These are phyloP conservation scores for Achroia grisella DNA, from an alignment of 1,140 invertebrate species.

Conservation along the genomic window DNA sequence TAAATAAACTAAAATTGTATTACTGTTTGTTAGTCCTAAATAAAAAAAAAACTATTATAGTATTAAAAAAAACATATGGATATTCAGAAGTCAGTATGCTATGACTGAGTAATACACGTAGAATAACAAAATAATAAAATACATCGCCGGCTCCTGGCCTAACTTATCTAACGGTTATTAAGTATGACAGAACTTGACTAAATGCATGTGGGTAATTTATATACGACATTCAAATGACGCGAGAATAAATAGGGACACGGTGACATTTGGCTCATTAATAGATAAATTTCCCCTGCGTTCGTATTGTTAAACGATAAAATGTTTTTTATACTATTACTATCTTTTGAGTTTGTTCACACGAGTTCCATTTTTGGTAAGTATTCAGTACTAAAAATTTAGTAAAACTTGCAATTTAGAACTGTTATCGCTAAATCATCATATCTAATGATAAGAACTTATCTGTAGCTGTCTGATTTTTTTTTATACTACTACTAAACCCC, in stretches of 20 bases:
- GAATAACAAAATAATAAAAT: neutral
- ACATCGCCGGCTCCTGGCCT: neutral
- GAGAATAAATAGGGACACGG: conserved; percentile 3
- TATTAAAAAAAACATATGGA: too few species aligned
- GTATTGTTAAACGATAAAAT: neutral
- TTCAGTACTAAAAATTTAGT: too few species aligned
- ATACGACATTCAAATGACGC: conserved; percentile 10
- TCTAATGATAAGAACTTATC: too few species aligned
- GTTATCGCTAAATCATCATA: too few species aligned
- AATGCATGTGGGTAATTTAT: conserved; percentile 16
- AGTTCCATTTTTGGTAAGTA: neutral
- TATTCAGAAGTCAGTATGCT: too few species aligned
- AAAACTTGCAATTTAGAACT: too few species aligned
- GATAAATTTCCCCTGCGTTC: neutral
- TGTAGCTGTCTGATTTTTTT: too few species aligned
- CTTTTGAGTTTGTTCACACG: neutral
- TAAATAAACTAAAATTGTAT: too few species aligned
- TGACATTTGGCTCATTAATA: neutral
- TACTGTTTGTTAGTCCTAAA: too few species aligned
- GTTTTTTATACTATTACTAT: neutral
- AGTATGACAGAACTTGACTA: neutral
- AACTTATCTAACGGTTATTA: neutral
- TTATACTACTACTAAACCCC: too few species aligned
- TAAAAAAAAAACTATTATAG: too few species aligned
- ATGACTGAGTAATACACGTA: too few species aligned